A percentile compares a stretch with the other conserved stretches of the same genome.
phyloP scores from a whole-genome alignment of 2,113 vertebrate species.

The Gymnobelideus leadbeateri region DNA sequence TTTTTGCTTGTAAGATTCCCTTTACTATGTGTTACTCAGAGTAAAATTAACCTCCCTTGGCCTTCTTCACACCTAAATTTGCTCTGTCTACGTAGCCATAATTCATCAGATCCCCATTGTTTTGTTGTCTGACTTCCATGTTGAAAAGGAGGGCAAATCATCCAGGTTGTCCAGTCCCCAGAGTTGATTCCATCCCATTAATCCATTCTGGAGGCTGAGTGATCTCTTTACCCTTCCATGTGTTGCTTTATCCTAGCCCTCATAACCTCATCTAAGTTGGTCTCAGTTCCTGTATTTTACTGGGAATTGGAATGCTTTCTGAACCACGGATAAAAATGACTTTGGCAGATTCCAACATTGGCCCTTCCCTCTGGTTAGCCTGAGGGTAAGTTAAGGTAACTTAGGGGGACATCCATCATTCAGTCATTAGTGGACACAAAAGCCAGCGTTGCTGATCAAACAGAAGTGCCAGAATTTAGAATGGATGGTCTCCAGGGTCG shows the following conservation, averaged over 20 bases:
- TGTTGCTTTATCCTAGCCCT: not conserved
- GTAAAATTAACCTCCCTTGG: not conserved
- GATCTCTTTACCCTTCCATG: not conserved
- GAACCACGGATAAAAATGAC: not conserved
- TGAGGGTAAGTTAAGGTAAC: conserved; percentile 80
- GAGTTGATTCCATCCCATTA: not conserved
- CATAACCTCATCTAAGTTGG: not conserved
- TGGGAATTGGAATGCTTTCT: not conserved
- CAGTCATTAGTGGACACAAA: conserved; percentile 63
- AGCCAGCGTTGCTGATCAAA: conserved; percentile 67
- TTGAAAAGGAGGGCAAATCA: not conserved
- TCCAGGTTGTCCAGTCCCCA: not conserved
- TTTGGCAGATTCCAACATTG: not conserved
- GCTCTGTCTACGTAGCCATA: not conserved
- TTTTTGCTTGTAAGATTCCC: not conserved
- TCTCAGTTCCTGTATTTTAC: not conserved
- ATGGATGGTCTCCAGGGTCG: conserved; percentile 57
- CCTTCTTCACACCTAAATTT: not conserved
- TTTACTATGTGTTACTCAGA: not conserved
- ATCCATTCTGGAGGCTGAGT: not conserved
- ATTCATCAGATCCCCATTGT: not conserved
- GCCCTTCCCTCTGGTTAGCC: conserved; percentile 43
- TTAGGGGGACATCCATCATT: conserved; percentile 53
- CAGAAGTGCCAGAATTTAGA: conserved; percentile 59
- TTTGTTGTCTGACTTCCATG: not conserved